A percentile compares a stretch with the other conserved stretches of the same genome.
These are phyloP conservation scores for Yponomeuta cagnagella DNA, from an alignment of 2,888 invertebrate genomes.

Conservation along the genomic window DNA sequence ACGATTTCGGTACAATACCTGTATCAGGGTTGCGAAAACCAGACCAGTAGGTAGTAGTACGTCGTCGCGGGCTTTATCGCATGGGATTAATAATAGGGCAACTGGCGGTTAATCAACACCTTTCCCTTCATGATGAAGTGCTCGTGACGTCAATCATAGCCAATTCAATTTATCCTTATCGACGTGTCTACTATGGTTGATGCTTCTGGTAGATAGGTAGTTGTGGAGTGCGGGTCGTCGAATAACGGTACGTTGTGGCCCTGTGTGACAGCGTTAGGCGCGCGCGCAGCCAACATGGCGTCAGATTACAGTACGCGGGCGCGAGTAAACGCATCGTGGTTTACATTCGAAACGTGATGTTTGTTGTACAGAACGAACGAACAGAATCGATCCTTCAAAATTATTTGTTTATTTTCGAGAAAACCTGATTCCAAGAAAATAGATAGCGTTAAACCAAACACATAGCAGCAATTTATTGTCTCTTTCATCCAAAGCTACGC, in stretches of 20 bases:
- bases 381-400: too few species aligned
- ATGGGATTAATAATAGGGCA: neutral
- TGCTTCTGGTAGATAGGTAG: neutral
- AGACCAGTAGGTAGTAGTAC: neutral
- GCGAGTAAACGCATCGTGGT: slow-evolving; percentile 31
- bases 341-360: slow-evolving; percentile 47
- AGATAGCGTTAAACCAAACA: neutral
- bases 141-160: neutral
- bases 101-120: neutral
- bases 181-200: neutral
- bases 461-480: neutral
- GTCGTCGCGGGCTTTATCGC: too few species aligned
- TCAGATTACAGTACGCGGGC: slow-evolving; percentile 32
- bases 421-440: neutral
- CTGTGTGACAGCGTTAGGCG: slow-evolving; percentile 24
- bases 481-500: neutral
- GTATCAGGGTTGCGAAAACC: neutral
- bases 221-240: neutral
- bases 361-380: neutral
- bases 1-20: neutral
- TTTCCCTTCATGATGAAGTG: neutral
- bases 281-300: slow-evolving; percentile 31
- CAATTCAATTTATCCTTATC: neutral
- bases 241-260: slow-evolving; percentile 7
- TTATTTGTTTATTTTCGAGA: too few species aligned